These are phyloP conservation scores for Fulmarus glacialis DNA, from an alignment of 2,113 vertebrate genomes.

Conservation along the genomic window DNA sequence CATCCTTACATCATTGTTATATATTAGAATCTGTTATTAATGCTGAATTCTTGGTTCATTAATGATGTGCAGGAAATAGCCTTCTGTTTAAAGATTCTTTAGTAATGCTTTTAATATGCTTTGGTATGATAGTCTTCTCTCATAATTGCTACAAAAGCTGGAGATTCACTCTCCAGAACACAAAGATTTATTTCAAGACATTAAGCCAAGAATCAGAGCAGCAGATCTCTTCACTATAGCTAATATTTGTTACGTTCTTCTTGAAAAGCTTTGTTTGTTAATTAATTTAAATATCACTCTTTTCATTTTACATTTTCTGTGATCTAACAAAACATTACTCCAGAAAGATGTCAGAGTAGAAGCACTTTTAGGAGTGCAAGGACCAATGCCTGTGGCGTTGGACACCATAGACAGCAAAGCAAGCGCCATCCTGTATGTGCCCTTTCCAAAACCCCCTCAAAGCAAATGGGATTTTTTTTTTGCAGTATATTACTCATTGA, in stretches of 20 bases:
- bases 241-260: background rate
- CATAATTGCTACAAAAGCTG: background rate
- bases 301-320: background rate
- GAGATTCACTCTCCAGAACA: background rate
- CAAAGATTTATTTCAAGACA: background rate
- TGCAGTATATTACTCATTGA: background rate
- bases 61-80: background rate
- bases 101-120: background rate
- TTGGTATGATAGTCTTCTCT: background rate
- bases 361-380: background rate
- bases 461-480: background rate
- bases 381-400: accelerated
- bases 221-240: background rate
- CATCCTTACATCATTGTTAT: background rate
- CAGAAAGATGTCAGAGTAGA: background rate
- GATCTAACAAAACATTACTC: background rate
- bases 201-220: background rate
- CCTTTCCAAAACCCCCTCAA: background rate
- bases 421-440: accelerated
- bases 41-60: background rate
- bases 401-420: background rate
- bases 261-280: background rate
- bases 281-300: background rate
- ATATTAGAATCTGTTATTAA: background rate
- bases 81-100: conserved; percentile 2